Evolutionary conservation across 2,888 invertebrate species (phyloP).

Genomic region (Drosophila anceps): DNA sequence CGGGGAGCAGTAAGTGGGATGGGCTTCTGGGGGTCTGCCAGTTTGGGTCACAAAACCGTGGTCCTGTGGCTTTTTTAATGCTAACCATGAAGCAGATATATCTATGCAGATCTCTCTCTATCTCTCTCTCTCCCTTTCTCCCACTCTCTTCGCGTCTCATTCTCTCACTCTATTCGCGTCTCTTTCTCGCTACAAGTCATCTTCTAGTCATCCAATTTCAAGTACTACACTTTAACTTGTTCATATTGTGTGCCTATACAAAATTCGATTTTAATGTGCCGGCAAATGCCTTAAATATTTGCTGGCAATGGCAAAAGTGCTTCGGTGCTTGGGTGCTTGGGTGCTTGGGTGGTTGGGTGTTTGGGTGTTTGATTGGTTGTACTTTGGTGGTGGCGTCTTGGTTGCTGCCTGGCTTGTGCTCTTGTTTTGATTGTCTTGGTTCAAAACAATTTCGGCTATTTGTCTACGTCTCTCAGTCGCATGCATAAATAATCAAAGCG

Average conservation of each 20-base stretch:
- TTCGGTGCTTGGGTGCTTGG: background rate
- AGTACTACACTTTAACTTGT: slow-evolving; percentile 10
- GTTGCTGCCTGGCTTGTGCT: background rate
- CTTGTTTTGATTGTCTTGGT: slow-evolving; percentile 40
- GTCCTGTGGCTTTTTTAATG: slow-evolving; percentile 66
- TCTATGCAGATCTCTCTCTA: background rate
- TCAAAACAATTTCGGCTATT: slow-evolving; percentile 41
- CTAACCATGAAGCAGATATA: background rate
- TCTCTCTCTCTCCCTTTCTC: no score
- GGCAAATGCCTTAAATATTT: slow-evolving; percentile 71
- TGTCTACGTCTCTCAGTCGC: slow-evolving; percentile 18
- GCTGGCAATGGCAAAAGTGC: background rate
- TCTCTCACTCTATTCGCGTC: background rate
- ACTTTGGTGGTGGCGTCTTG: background rate
- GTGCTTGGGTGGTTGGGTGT: background rate
- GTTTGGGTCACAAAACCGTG: slow-evolving; percentile 56
- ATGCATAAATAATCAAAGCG: slow-evolving; percentile 55
- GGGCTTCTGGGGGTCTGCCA: background rate
- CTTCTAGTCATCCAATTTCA: background rate
- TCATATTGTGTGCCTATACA: slow-evolving; percentile 64
- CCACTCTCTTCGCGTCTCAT: background rate
- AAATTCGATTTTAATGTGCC: slow-evolving; percentile 79
- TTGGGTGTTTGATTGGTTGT: slow-evolving; percentile 1
- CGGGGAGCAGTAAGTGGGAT: background rate
- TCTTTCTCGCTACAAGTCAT: background rate